Evolutionary conservation across 2,888 invertebrate species (phyloP).

Genomic region (Hecatera dysodea): DNA sequence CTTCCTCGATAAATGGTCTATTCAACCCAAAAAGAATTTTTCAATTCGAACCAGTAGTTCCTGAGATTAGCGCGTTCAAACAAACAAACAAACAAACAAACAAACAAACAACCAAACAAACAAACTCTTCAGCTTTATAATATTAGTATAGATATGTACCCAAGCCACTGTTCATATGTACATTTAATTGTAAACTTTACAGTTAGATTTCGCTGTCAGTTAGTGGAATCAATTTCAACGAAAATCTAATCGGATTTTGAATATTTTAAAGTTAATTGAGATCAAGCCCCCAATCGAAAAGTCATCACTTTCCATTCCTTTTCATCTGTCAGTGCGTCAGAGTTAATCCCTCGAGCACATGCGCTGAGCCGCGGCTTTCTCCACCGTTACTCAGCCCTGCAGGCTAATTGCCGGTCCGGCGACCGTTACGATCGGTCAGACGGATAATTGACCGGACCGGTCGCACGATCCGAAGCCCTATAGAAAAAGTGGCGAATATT

Average conservation of each 20-base stretch:
- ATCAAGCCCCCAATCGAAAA: slow-evolving; percentile 18
- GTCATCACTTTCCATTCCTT: slow-evolving; percentile 35
- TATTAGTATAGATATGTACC: background rate
- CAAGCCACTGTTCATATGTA: background rate
- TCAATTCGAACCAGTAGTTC: no score
- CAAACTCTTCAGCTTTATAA: no score
- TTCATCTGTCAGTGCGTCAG: slow-evolving; percentile 9
- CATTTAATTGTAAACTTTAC: background rate
- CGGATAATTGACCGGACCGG: slow-evolving; percentile 38
- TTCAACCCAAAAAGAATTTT: no score
- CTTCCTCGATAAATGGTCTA: no score
- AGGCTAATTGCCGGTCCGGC: slow-evolving; percentile 39
- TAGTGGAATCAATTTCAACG: slow-evolving; percentile 17
- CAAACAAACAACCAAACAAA: no score
- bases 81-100: no score
- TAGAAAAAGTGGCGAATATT: slow-evolving; percentile 41
- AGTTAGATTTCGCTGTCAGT: background rate
- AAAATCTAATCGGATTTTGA: background rate
- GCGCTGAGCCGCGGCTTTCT: slow-evolving; percentile 44
- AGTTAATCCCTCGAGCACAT: slow-evolving; percentile 30
- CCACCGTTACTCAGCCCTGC: slow-evolving; percentile 36
- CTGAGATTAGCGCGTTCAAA: no score
- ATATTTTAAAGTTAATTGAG: slow-evolving; percentile 17
- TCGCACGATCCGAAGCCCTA: slow-evolving; percentile 20
- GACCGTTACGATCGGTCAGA: slow-evolving; percentile 42